phyloP scores from a whole-genome alignment of 1,140 invertebrate genomes.

The Drosophila simulans region DNA sequence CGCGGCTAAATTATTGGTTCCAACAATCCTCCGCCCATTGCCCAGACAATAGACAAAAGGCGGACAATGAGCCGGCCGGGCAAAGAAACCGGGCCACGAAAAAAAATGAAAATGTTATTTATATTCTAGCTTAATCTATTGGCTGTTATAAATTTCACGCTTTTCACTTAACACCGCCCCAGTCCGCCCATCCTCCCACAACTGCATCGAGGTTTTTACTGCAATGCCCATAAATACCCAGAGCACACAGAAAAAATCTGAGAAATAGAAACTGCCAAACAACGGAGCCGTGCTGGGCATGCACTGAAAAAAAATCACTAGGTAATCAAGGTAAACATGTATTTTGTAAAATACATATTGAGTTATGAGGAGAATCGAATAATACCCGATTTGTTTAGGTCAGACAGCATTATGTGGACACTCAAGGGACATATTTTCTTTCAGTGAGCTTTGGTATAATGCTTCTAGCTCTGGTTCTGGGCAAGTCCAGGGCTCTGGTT shows the following conservation, averaged over 20 bases:
- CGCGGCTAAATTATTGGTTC: slow-evolving; percentile 39
- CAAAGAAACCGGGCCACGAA: slow-evolving; percentile 9
- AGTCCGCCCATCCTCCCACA: slow-evolving; percentile 21
- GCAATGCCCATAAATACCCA: slow-evolving; percentile 53
- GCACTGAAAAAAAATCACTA: slow-evolving; percentile 6
- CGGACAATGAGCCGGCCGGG: slow-evolving; percentile 22
- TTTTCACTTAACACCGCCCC: slow-evolving; percentile 58
- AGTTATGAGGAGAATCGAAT: too few relatives aligned
- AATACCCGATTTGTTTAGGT: too few relatives aligned
- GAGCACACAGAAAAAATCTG: slow-evolving; percentile 55
- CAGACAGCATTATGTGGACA: background rate
- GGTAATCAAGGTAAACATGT: background rate
- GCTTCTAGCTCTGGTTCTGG: slow-evolving; percentile 20
- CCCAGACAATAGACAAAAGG: slow-evolving; percentile 50
- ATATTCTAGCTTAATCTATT: slow-evolving; percentile 65
- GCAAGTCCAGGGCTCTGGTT: slow-evolving; percentile 25
- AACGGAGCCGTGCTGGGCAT: slow-evolving; percentile 46
- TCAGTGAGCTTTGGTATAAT: slow-evolving; percentile 15
- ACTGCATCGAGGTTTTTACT: slow-evolving; percentile 56
- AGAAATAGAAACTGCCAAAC: slow-evolving; percentile 63
- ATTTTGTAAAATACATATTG: too few relatives aligned
- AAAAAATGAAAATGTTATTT: slow-evolving; percentile 57
- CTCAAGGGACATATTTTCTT: background rate
- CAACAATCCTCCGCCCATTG: slow-evolving; percentile 50
- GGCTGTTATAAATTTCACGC: slow-evolving; percentile 69